Evolutionary conservation across 2,113 vertebrate species (phyloP).

Genomic region (Morphnarchus princeps): DNA sequence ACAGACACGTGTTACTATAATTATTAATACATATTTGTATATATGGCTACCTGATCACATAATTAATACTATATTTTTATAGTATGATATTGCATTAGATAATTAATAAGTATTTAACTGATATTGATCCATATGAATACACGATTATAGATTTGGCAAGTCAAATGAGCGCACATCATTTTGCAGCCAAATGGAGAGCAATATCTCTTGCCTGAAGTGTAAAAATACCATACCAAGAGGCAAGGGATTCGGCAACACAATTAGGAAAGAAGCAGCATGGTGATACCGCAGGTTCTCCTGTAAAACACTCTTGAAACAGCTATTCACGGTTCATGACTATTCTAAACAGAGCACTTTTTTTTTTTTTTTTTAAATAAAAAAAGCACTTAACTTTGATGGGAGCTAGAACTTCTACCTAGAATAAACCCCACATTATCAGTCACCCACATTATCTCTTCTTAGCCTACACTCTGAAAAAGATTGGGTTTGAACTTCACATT

Average conservation of each 20-base stretch:
- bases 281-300: background rate
- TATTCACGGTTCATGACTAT: background rate
- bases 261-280: background rate
- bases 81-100: background rate
- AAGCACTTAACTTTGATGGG: background rate
- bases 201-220: background rate
- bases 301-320: background rate
- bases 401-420: background rate
- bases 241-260: background rate
- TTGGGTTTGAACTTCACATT: background rate
- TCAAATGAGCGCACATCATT: background rate
- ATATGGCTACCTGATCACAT: background rate
- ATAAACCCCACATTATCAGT: background rate
- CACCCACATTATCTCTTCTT: background rate
- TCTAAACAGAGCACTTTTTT: background rate
- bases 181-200: background rate
- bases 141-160: background rate
- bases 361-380: background rate
- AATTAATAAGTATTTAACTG: background rate
- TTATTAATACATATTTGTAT: background rate
- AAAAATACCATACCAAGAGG: background rate
- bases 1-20: accelerated
- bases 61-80: background rate
- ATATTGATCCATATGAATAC: background rate
- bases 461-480: background rate